These are phyloP conservation scores for Ommatoiulus sabulosus DNA, from an alignment of 2,888 invertebrate species.

Conservation along the genomic window DNA sequence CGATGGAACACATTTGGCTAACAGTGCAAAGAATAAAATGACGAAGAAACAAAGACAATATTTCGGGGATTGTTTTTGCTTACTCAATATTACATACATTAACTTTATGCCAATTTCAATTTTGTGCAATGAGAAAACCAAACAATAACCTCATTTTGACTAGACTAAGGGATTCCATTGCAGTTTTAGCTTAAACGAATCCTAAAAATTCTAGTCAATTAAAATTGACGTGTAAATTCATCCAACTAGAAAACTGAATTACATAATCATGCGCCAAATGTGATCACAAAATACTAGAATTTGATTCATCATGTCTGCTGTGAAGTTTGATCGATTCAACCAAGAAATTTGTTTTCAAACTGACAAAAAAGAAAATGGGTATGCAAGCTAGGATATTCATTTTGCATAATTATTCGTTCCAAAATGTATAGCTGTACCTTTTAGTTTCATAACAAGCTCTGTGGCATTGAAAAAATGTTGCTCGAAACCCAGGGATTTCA, in stretches of 20 bases:
- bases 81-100: not conserved
- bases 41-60: not conserved
- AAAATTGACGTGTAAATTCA: not conserved
- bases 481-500: not conserved
- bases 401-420: not conserved
- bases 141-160: slow-evolving; percentile 35
- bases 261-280: not conserved
- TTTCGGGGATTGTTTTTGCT: not conserved
- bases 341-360: not conserved
- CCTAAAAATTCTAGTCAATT: not conserved
- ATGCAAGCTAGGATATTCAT: not conserved
- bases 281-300: not conserved
- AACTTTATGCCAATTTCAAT: not conserved
- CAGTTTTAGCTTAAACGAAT: not conserved
- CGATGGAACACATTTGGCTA: not conserved
- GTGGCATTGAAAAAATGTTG: not conserved
- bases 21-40: not conserved
- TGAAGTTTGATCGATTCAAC: not conserved
- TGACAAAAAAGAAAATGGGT: not conserved
- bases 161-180: slow-evolving; percentile 38
- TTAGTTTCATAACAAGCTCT: not conserved
- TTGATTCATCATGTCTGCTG: not conserved
- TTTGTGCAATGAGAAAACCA: not conserved
- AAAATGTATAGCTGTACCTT: not conserved
- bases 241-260: slow-evolving; percentile 3